Percentiles rank a stretch among this genome's conserved stretches.
phyloP scores from a whole-genome alignment of 2,888 invertebrate species.

The Lycophotia porphyrea region DNA sequence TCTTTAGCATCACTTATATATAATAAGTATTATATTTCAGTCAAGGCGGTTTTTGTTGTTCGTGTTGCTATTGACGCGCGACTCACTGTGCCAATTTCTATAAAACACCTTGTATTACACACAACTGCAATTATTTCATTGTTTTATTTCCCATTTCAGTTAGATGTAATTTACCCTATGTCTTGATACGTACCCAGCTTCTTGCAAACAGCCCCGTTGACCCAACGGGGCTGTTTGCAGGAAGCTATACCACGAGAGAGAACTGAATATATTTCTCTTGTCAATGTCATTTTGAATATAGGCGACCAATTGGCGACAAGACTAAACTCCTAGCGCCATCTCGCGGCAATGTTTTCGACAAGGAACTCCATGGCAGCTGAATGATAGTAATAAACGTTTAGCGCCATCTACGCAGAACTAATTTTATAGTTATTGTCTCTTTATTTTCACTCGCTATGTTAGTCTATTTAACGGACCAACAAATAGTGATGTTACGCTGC shows the following conservation, averaged over 20 bases:
- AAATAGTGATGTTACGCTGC: slow-evolving; percentile 12
- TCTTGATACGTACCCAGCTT: no score
- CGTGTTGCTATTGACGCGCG: no score
- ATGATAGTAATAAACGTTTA: neutral
- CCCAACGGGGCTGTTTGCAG: no score
- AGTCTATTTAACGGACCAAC: neutral
- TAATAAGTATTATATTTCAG: no score
- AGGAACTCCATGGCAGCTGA: neutral
- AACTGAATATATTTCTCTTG: neutral
- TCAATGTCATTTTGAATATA: neutral
- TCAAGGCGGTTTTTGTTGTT: no score
- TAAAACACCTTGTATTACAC: neutral
- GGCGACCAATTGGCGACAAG: neutral
- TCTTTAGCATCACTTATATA: neutral
- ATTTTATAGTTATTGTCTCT: neutral
- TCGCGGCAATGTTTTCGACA: neutral
- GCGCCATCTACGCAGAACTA: neutral
- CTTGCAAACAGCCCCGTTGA: no score
- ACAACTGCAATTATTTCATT: neutral
- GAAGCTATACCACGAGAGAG: no score
- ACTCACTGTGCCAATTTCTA: neutral
- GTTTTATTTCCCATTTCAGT: no score
- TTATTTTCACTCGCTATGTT: neutral
- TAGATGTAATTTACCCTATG: no score
- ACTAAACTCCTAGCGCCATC: neutral